phyloP scores from a whole-genome alignment of 2,113 vertebrate species.

The Helogale parvula region DNA sequence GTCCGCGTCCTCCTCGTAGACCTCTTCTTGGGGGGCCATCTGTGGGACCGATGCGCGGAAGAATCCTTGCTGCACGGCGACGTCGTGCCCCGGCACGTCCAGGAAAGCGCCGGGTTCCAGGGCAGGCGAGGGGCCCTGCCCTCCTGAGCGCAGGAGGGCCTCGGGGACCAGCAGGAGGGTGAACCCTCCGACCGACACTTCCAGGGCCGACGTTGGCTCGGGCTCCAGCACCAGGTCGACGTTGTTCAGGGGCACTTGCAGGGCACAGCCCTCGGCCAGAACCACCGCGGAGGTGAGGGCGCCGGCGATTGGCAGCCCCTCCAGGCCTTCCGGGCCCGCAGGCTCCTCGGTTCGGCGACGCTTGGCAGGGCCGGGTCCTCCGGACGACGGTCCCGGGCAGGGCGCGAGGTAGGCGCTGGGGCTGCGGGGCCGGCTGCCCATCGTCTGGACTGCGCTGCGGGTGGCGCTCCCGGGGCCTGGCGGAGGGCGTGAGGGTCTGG shows the following conservation, averaged over 20 bases:
- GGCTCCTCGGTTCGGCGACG: not conserved
- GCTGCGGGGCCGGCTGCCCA: not conserved
- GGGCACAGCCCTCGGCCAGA: not conserved
- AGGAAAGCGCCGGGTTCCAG: not conserved
- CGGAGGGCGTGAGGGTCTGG: not conserved
- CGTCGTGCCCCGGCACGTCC: not conserved
- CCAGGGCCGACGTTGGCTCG: not conserved
- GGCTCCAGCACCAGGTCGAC: slow-evolving; percentile 48
- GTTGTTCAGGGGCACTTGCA: not conserved
- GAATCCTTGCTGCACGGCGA: not conserved
- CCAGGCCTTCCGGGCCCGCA: not conserved
- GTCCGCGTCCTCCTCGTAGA: not conserved
- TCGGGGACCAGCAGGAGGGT: slow-evolving; percentile 14
- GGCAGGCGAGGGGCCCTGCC: not conserved
- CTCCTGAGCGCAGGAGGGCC: not conserved
- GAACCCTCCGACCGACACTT: not conserved
- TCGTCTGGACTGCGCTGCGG: not conserved
- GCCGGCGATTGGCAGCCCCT: fast-evolving
- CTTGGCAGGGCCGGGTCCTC: not conserved
- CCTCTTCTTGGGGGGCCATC: not conserved
- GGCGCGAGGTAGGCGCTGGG: not conserved
- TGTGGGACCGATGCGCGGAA: not conserved
- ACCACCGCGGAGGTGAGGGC: not conserved
- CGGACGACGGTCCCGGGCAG: not conserved
- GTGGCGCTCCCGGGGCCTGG: not conserved